Evolutionary conservation across 1,140 invertebrate species (phyloP), one percentile per base, ranked within the genome.

Genomic region (Atopsyche davidsoni): DNA sequence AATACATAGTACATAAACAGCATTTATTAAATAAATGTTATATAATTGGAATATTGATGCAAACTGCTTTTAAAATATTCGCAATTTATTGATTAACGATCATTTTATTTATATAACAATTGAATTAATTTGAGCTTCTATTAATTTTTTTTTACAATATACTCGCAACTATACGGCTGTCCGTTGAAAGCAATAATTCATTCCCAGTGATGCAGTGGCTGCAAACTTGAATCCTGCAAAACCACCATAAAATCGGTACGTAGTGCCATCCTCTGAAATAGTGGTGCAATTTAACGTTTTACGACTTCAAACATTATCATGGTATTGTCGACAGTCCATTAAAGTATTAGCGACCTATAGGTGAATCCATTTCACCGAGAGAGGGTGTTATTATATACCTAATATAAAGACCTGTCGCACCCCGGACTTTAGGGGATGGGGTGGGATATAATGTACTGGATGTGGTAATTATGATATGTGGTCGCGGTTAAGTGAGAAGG

Each of bases 401-500:
- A 9, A 21, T 11, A 25, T 16, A 14, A 13, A 38, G 45, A 52
- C 48, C 47, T 49, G 50, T 52, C 54, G 34, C 34, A 16, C 50
- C 54, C 25, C 46, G 25, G 25, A 48, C 49, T 53, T 50, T 50
- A 42, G 19, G 39, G 24, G 23, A 39, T 21, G 52, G 40, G 46
- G 28, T 14, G 31, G 46, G 17, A 13, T n/a, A 10, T 19, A 11
- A 14, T 2, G 7, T 16, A 16, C 41, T 31, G 43, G 43, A 52
- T 25, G 54, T 42, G 21, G 31, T 58, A 58, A 58, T 58, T 58
- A 45, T 58, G 55, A 58, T 53, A 51, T 58, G 51, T 58, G 24
- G 42, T 17, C 31, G 19, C 16, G 25, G 43, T 51, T 51, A 58
- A 53, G 41, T 50, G 23, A 31, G 34, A 14, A 40, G 41, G 46